These are phyloP conservation scores for Cromileptes altivelis DNA, from an alignment of 2,113 vertebrate genomes.

Conservation along the genomic window DNA sequence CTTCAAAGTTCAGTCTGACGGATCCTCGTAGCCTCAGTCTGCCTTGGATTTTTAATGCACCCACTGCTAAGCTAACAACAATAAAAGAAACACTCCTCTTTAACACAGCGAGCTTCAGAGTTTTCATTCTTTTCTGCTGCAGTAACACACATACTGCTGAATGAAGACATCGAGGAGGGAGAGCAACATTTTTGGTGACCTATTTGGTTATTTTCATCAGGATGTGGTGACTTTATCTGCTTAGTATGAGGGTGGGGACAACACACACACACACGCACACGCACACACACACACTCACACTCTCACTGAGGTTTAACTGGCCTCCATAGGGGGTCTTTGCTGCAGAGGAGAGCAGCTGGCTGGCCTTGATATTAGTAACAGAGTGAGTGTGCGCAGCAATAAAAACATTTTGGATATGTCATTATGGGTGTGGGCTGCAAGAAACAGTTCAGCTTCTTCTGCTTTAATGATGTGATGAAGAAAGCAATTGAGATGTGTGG, in stretches of 20 bases:
- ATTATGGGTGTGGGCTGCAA: slow-evolving; percentile 11
- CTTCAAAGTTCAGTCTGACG: slow-evolving; percentile 41
- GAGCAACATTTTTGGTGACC: not conserved
- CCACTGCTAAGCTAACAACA: slow-evolving; percentile 20
- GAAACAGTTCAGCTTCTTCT: not conserved
- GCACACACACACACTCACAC: not conserved
- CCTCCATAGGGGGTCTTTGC: slow-evolving; percentile 42
- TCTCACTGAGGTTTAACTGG: slow-evolving; percentile 29
- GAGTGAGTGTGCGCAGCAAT: slow-evolving; percentile 20
- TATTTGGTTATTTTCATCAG: slow-evolving; percentile 33
- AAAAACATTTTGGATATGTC: not conserved
- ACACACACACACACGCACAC: slow-evolving; percentile 6
- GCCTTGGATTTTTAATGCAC: slow-evolving; percentile 1
- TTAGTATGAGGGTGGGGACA: slow-evolving; percentile 13
- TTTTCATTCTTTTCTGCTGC: not conserved
- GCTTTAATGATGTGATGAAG: not conserved
- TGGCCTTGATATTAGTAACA: slow-evolving; percentile 17
- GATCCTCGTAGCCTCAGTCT: not conserved
- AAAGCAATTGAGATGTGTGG: not conserved
- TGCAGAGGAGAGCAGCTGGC: slow-evolving; percentile 45
- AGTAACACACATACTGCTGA: not conserved
- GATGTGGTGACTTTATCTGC: slow-evolving; percentile 32
- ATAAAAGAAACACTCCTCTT: slow-evolving; percentile 10
- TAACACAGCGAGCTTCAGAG: not conserved
- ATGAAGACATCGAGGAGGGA: not conserved